Evolutionary conservation across 2,113 vertebrate genomes (phyloP).

Genomic region (Cyprinodon tularosa): DNA sequence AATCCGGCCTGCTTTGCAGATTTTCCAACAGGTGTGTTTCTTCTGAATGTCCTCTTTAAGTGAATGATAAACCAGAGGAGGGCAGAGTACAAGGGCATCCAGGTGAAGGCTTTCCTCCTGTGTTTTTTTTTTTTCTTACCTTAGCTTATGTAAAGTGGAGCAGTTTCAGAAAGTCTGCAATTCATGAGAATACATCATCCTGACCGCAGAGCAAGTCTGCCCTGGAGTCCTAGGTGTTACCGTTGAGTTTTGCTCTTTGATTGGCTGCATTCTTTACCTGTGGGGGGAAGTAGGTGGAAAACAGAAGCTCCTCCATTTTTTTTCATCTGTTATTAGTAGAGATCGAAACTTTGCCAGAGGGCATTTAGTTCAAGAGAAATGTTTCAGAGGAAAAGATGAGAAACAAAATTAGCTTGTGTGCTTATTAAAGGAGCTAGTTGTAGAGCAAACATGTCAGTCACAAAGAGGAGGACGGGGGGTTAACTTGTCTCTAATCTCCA

Average conservation of each 20-base stretch:
- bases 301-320: conserved; percentile 5
- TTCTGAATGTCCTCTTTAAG: conserved; percentile 34
- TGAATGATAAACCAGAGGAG: conserved; percentile 41
- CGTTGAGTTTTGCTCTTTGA: conserved; percentile 17
- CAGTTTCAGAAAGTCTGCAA: conserved; percentile 14
- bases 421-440: conserved; percentile 56
- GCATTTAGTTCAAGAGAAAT: conserved; percentile 6
- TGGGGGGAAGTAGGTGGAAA: neutral
- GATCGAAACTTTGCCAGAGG: neutral
- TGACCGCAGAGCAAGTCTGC: conserved; percentile 3
- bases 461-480: conserved; percentile 31
- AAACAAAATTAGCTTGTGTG: neutral
- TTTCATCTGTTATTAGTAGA: conserved; percentile 12
- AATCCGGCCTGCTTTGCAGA: conserved; percentile 18
- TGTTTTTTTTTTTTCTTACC: neutral
- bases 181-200: conserved; percentile 41
- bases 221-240: conserved; percentile 32
- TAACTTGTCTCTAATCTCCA: conserved; percentile 70
- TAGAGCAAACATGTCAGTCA: conserved; percentile 50
- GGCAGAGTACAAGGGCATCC: conserved; percentile 46
- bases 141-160: conserved; percentile 12
- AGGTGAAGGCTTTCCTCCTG: conserved; percentile 22
- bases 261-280: conserved; percentile 43
- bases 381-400: conserved; percentile 7
- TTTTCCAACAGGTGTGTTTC: conserved; percentile 51